Evolutionary conservation across 1,140 invertebrate genomes (phyloP), one percentile per base, ranked within the genome.

Genomic region (Philopotamus ludificatus): DNA sequence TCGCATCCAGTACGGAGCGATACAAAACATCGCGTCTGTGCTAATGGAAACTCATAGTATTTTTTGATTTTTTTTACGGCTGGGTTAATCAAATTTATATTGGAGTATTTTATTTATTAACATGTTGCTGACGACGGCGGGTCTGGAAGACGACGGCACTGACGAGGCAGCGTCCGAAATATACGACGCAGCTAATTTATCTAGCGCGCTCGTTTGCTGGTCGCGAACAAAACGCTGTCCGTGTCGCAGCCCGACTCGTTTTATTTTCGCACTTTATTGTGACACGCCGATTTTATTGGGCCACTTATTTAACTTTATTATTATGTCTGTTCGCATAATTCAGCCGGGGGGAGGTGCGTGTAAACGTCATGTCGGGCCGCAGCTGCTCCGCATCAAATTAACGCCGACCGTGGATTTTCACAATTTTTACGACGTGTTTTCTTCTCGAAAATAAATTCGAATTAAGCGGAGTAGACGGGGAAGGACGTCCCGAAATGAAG

Each of bases 291-390:
- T 59, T 65, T 65, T 65, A 65, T 50, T 39, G 55, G 45, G 63
- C 57, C 63, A 65, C 63, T 59, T 65, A 65, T 65, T 28, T 23
- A 16, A 58, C 15, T 65, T 65, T 65, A 65, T 64, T 65, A 65
- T 65, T 65, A 34, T 34, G 28, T 58, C 54, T 49, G 22, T 22
- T 42, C 23, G 49, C 50, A 47, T 59, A 65, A 59, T 65, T 65
- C 41, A 59, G 54, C 23, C 4, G 15, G 16, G 28, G 25, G 34
- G 28, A 34, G 28, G 4, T 47, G 57, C 44, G 23, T 53, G 47
- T 34, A 59, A 34, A 22, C 41, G 55, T 39, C 63, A 23, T 59
- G 45, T 57, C 28, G 42, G 18, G 28, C 4, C 28, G 28, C 28
- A 34, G 28, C 28, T 34, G 28, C 12, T 34, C 28, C 28, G 28